A percentile compares a stretch with the other conserved stretches of the same genome.
Evolutionary conservation across 2,797 vertebrate species (phyloP).

Genomic region (Xyrichtys novacula): DNA sequence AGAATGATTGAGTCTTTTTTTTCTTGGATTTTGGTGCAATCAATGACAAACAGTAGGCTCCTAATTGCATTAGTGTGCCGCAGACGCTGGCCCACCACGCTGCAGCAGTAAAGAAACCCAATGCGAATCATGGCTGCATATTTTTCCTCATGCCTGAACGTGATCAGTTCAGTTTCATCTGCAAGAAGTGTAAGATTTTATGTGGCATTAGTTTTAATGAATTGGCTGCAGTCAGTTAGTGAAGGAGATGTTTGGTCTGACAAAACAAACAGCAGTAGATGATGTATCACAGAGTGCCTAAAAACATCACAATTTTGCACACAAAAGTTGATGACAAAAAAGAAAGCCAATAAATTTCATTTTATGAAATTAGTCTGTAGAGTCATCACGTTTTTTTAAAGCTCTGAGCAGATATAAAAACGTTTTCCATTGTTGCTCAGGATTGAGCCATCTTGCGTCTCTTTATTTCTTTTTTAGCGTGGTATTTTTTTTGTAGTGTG

Average conservation of each 20-base stretch:
- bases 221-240: background rate
- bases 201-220: background rate
- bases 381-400: too few relatives aligned
- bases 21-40: slow-evolving; percentile 13
- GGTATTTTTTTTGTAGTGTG: too few relatives aligned
- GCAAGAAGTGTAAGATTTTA: background rate
- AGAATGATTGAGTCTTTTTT: background rate
- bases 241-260: background rate
- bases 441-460: too few relatives aligned
- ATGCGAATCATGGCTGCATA: background rate
- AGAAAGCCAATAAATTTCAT: too few relatives aligned
- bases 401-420: too few relatives aligned
- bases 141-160: background rate
- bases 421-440: too few relatives aligned
- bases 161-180: background rate
- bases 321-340: background rate
- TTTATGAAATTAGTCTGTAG: too few relatives aligned
- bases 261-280: background rate
- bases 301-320: background rate
- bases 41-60: slow-evolving; percentile 16
- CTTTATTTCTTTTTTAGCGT: too few relatives aligned
- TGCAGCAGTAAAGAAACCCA: slow-evolving; percentile 18
- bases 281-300: background rate
- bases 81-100: slow-evolving; percentile 7
- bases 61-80: slow-evolving; percentile 22